phyloP scores from a whole-genome alignment of 1,140 invertebrate genomes.

The Drosophila ohnishii region DNA sequence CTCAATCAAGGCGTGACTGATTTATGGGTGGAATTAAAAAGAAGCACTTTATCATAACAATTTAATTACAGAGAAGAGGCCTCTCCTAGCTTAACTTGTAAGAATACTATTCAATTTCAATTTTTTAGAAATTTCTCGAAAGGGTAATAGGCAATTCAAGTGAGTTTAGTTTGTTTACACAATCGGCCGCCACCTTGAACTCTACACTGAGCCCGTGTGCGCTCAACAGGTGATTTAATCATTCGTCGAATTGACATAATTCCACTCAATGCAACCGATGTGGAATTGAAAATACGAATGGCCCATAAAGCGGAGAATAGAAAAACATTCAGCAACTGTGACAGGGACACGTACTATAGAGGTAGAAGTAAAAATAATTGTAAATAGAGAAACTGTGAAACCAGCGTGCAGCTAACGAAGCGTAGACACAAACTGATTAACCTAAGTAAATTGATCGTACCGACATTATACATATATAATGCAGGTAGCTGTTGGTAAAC shows the following conservation, averaged over 20 bases:
- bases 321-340: constrained; percentile 42
- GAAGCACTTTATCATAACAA: constrained; percentile 34
- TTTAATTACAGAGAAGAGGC: constrained; percentile 26
- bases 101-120: not conserved
- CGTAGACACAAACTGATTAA: constrained; percentile 70
- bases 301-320: constrained; percentile 23
- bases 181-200: constrained; percentile 34
- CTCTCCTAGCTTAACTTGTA: not conserved
- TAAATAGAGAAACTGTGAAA: constrained; percentile 35
- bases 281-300: constrained; percentile 39
- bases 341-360: constrained; percentile 30
- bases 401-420: constrained; percentile 68
- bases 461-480: constrained; percentile 6
- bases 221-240: constrained; percentile 34
- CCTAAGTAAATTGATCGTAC: constrained; percentile 23
- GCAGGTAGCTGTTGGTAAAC: not conserved
- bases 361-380: constrained; percentile 7
- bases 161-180: constrained; percentile 20
- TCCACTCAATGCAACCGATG: constrained; percentile 30
- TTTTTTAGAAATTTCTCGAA: not conserved
- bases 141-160: constrained; percentile 14
- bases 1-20: constrained; percentile 35
- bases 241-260: constrained; percentile 45
- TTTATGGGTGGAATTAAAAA: constrained; percentile 26
- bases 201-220: constrained; percentile 12